Percentiles rank a stretch among this genome's conserved stretches.
These are phyloP conservation scores for Platycercus adscitus DNA, from an alignment of 2,113 vertebrate genomes.

Conservation along the genomic window DNA sequence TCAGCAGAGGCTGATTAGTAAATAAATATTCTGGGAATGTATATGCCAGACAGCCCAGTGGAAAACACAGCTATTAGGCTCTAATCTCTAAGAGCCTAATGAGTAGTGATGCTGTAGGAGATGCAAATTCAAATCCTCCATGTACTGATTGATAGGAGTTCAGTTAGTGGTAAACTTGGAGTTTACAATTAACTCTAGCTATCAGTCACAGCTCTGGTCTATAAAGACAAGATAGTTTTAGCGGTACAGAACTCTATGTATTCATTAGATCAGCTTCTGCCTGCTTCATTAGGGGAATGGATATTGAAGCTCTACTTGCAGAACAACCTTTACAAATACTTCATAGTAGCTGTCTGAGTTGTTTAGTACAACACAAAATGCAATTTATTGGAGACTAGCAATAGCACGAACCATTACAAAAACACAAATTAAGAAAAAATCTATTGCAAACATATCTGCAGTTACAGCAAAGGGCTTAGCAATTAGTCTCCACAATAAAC, in stretches of 20 bases:
- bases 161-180: background rate
- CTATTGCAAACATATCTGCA: background rate
- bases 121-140: background rate
- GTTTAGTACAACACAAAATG: background rate
- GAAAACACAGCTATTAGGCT: background rate
- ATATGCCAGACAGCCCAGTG: background rate
- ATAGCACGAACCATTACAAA: background rate
- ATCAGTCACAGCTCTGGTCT: background rate
- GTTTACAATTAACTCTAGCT: background rate
- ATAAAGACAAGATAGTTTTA: background rate
- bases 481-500: background rate
- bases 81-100: background rate
- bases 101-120: background rate
- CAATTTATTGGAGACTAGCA: background rate
- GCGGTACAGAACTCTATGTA: background rate
- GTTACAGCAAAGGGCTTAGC: background rate
- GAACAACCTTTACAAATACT: background rate
- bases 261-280: background rate
- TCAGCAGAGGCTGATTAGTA: background rate
- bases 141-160: background rate
- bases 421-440: background rate
- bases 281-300: background rate
- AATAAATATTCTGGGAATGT: background rate
- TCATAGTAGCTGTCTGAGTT: background rate
- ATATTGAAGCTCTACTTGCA: background rate